These are phyloP conservation scores for Philaenus spumarius DNA, from an alignment of 1,140 invertebrate species.

Conservation along the genomic window DNA sequence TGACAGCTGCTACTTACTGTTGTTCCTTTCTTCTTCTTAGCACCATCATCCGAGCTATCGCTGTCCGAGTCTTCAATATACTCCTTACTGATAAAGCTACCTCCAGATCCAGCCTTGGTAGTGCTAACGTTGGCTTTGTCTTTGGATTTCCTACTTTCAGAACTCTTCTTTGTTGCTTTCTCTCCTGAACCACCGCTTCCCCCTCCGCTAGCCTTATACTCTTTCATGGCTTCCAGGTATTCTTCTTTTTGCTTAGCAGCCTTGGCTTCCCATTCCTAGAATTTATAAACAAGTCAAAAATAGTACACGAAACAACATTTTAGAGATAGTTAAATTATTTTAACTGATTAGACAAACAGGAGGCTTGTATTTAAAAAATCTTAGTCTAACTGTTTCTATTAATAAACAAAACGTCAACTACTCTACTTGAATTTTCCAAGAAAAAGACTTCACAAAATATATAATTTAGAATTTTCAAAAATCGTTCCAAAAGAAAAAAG, in stretches of 20 bases:
- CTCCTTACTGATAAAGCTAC: conserved; percentile 82
- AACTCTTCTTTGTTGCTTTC: conserved; percentile 42
- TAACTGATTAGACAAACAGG: too few relatives aligned
- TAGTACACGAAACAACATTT: too few relatives aligned
- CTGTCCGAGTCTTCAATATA: conserved; percentile 72
- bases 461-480: too few relatives aligned
- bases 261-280: conserved; percentile 82
- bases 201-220: conserved; percentile 68
- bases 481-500: too few relatives aligned
- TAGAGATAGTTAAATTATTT: too few relatives aligned
- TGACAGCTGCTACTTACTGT: neutral
- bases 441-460: too few relatives aligned
- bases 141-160: conserved; percentile 44
- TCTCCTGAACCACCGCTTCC: conserved; percentile 37
- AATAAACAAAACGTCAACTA: too few relatives aligned
- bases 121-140: conserved; percentile 41
- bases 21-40: conserved; percentile 35
- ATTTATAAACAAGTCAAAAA: too few relatives aligned
- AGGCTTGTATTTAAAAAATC: too few relatives aligned
- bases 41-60: conserved; percentile 45
- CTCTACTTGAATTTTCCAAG: too few relatives aligned
- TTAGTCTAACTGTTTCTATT: too few relatives aligned
- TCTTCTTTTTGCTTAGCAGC: conserved; percentile 76
- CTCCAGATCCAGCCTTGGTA: conserved; percentile 41
- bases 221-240: conserved; percentile 79